Evolutionary conservation across 1,140 invertebrate genomes (phyloP).

Genomic region (Lordiphosa clarofinis): DNA sequence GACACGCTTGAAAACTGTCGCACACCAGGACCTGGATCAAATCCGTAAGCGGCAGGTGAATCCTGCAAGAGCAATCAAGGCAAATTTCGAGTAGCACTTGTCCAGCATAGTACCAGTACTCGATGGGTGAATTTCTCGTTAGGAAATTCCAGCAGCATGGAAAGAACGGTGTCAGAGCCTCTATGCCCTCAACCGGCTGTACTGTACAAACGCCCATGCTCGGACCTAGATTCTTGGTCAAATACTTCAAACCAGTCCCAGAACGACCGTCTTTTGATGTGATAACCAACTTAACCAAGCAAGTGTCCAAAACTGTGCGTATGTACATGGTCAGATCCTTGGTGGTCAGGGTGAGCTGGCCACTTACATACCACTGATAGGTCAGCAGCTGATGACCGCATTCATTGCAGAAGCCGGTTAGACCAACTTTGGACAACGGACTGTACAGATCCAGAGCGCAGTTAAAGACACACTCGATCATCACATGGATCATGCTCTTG

Average conservation of each 20-base stretch:
- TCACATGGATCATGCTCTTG: constrained; percentile 2
- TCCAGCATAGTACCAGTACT: constrained; percentile 32
- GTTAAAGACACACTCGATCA: constrained; percentile 27
- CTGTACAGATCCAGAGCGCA: constrained; percentile 13
- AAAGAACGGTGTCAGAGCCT: constrained; percentile 22
- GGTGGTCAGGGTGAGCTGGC: neutral
- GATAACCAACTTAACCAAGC: neutral
- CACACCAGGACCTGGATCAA: constrained; percentile 30
- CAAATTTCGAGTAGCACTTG: constrained; percentile 22
- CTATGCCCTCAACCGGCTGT: constrained; percentile 11
- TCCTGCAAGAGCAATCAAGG: constrained; percentile 14
- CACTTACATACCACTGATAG: constrained; percentile 28
- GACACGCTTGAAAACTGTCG: constrained; percentile 20
- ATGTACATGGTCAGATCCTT: constrained; percentile 5
- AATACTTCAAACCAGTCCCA: neutral
- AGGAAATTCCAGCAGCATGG: constrained; percentile 29
- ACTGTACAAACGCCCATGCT: constrained; percentile 14
- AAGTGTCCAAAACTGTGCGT: neutral
- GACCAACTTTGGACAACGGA: constrained; percentile 8
- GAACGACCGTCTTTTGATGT: constrained; percentile 5
- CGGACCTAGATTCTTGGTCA: constrained; percentile 2
- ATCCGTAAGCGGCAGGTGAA: constrained; percentile 10
- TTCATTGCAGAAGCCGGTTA: constrained; percentile 15
- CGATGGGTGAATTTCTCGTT: constrained; percentile 1
- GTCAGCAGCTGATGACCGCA: neutral